Evolutionary conservation across 2,113 vertebrate species (phyloP).

Genomic region (Symphodus melops): DNA sequence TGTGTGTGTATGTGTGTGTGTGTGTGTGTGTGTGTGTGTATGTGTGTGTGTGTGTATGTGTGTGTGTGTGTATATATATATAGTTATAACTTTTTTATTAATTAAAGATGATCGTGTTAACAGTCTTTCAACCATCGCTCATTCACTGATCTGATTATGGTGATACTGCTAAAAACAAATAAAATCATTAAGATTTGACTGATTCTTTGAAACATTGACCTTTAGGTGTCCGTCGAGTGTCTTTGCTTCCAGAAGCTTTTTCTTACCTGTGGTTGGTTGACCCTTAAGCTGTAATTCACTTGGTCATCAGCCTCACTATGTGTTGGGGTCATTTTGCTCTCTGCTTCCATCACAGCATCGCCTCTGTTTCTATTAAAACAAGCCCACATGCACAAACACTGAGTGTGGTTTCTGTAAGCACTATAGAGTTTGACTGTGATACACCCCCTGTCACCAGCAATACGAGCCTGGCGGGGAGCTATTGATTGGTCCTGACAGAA

Average conservation of each 20-base stretch:
- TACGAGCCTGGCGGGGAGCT: slow-evolving; percentile 67
- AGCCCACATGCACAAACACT: slow-evolving; percentile 32
- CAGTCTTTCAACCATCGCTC: too few relatives aligned
- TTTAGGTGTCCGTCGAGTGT: neutral
- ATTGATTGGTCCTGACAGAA: slow-evolving; percentile 83
- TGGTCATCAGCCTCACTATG: slow-evolving; percentile 23
- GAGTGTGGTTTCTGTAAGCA: slow-evolving; percentile 57
- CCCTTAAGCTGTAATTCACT: slow-evolving; percentile 23
- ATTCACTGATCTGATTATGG: too few relatives aligned
- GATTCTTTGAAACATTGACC: neutral
- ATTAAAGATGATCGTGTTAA: too few relatives aligned
- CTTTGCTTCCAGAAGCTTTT: slow-evolving; percentile 5
- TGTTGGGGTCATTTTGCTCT: slow-evolving; percentile 5
- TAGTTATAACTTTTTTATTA: too few relatives aligned
- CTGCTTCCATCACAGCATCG: slow-evolving; percentile 28
- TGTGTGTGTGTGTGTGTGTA: too few relatives aligned
- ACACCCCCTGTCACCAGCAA: slow-evolving; percentile 68
- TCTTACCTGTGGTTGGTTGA: neutral
- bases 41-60: too few relatives aligned
- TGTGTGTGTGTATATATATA: too few relatives aligned
- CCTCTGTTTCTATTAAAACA: slow-evolving; percentile 37
- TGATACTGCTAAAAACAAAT: neutral
- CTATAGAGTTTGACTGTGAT: slow-evolving; percentile 68
- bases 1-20: too few relatives aligned
- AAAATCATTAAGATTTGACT: neutral